phyloP scores from a whole-genome alignment of 2,797 vertebrate species.

The Petrocephalus schoutedeni region DNA sequence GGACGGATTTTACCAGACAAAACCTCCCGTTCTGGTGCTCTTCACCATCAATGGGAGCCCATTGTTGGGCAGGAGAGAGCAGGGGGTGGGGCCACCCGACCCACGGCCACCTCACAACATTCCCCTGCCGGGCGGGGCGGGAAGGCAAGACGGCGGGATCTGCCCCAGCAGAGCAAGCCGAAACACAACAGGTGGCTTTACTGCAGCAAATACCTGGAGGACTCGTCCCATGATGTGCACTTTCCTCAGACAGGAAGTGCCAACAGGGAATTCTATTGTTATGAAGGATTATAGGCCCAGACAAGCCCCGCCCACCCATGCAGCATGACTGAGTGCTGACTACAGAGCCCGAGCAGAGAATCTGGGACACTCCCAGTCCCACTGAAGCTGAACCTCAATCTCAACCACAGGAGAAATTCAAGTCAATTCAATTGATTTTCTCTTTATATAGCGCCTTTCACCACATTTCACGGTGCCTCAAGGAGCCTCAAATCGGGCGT shows the following conservation, averaged over 20 bases:
- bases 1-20: constrained; percentile 6
- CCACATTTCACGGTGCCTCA: background rate
- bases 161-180: background rate
- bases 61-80: constrained; percentile 32
- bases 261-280: background rate
- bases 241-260: background rate
- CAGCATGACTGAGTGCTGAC: background rate
- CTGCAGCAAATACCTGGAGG: background rate
- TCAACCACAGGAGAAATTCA: background rate
- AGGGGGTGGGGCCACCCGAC: constrained; percentile 24
- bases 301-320: background rate
- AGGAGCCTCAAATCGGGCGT: background rate
- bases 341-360: background rate
- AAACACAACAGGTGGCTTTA: background rate
- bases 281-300: background rate
- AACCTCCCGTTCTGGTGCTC: constrained; percentile 11
- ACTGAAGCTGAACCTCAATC: background rate
- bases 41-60: constrained; percentile 31
- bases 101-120: constrained; percentile 36
- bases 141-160: background rate
- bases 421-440: background rate
- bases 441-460: background rate
- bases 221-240: background rate
- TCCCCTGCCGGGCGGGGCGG: constrained; percentile 27
- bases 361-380: background rate